phyloP scores from a whole-genome alignment of 2,113 vertebrate genomes.

The Hippolais icterina region DNA sequence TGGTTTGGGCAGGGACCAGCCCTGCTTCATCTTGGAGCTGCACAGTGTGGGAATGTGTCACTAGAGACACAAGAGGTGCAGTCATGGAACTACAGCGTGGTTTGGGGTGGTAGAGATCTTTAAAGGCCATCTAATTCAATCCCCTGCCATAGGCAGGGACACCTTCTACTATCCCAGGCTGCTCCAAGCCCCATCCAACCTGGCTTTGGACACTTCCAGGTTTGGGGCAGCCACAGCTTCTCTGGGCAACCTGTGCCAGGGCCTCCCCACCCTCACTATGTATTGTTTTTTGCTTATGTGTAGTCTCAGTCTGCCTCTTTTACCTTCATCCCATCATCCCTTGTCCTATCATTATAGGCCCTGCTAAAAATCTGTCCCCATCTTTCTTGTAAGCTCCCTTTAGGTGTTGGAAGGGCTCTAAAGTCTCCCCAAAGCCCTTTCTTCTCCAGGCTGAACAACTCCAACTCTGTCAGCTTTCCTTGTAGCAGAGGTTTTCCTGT shows the following conservation, averaged over 20 bases:
- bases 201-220: background rate
- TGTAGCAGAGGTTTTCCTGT: background rate
- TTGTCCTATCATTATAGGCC: fast-evolving
- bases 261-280: fast-evolving
- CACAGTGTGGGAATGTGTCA: background rate
- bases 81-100: no score
- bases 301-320: background rate
- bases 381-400: background rate
- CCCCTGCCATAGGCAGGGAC: background rate
- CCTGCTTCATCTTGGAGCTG: background rate
- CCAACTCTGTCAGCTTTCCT: background rate
- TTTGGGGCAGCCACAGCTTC: background rate
- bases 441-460: background rate
- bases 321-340: background rate
- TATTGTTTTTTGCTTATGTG: background rate
- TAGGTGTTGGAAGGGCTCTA: background rate
- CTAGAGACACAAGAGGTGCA: background rate
- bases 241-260: background rate
- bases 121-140: background rate
- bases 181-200: fast-evolving
- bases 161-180: fast-evolving
- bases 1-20: background rate
- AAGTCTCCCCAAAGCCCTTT: background rate
- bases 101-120: background rate
- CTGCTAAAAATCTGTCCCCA: background rate